Percentiles rank a stretch among this genome's conserved stretches.
Conservation (phyloP, 35 echinoderm and acorn worm genomes). For the Ophiothrix spiculata region DNA sequence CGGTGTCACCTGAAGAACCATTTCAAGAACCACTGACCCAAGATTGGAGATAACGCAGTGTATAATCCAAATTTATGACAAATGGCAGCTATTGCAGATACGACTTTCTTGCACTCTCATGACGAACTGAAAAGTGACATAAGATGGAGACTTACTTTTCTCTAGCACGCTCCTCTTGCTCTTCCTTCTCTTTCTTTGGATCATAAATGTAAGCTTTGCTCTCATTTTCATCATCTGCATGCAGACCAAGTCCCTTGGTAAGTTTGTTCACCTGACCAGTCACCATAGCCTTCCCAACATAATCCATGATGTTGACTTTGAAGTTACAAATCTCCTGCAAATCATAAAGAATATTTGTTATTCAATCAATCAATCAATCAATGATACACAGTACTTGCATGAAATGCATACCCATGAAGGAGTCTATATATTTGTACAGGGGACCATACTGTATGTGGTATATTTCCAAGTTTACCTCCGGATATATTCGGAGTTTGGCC, state of each 20-base stretch:
- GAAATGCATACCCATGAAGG: too few species aligned
- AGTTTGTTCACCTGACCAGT: conserved; percentile 33
- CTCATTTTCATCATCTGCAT: conserved; percentile 36
- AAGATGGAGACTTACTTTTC: conserved; percentile 30
- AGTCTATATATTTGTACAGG: too few species aligned
- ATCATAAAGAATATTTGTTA: not conserved
- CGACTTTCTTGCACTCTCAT: not conserved
- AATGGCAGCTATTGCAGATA: not conserved
- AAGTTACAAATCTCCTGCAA: not conserved
- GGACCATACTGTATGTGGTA: too few species aligned
- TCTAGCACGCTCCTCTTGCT: conserved; percentile 19
- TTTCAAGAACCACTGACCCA: not conserved
- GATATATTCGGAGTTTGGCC: too few species aligned
- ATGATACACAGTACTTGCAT: too few species aligned
- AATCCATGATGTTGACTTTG: conserved; percentile 31
- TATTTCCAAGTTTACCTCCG: too few species aligned
- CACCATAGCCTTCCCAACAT: conserved; percentile 51
- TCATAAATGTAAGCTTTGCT: conserved; percentile 12
- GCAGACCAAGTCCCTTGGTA: conserved; percentile 32
- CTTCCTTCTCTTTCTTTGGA: conserved; percentile 35
- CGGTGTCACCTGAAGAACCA: not conserved
- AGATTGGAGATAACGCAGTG: not conserved
- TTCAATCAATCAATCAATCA: too few species aligned
- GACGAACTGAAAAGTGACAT: not conserved
- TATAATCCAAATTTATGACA: not conserved